These are phyloP conservation scores for Chymomyza amoena DNA, from an alignment of 2,888 invertebrate genomes.

Conservation along the genomic window DNA sequence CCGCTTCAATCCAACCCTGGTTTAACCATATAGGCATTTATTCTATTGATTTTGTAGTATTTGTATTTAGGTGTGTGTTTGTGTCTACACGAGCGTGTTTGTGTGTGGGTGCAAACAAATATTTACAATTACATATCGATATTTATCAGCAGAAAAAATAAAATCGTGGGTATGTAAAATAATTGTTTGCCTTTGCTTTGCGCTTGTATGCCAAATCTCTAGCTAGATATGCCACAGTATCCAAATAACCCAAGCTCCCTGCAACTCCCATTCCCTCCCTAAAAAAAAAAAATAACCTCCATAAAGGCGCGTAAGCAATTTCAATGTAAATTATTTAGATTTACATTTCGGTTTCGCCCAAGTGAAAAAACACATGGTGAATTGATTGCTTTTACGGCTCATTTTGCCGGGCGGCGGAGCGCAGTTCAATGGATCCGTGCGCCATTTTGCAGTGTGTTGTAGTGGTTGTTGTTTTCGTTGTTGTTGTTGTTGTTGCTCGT, in stretches of 20 bases:
- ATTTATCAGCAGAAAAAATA: conserved; percentile 41
- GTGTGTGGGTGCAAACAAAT: conserved; percentile 47
- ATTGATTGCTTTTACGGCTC: conserved; percentile 73
- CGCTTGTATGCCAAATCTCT: conserved; percentile 19
- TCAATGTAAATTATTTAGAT: conserved; percentile 43
- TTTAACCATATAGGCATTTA: not conserved
- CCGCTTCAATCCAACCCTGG: no score
- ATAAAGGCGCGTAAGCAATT: conserved; percentile 14
- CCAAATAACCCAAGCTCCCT: not conserved
- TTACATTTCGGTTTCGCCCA: conserved; percentile 8
- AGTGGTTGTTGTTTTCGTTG: not conserved
- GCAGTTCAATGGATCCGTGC: conserved; percentile 24
- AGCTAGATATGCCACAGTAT: not conserved
- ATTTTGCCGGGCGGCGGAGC: conserved; percentile 50
- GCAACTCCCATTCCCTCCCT: not conserved
- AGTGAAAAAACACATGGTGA: conserved; percentile 57
- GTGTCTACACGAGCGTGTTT: not conserved
- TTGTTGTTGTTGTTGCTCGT: conserved; percentile 44
- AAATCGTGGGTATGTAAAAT: conserved; percentile 16
- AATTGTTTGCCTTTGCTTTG: conserved; percentile 48
- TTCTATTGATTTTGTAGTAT: not conserved
- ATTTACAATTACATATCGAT: conserved; percentile 54
- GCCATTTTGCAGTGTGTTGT: not conserved
- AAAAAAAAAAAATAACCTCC: not conserved
- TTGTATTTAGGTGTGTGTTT: conserved; percentile 9